Evolutionary conservation across 2,797 vertebrate genomes (phyloP), one percentile per base, ranked within the genome.

Genomic region (Dendrocincla fuliginosa): DNA sequence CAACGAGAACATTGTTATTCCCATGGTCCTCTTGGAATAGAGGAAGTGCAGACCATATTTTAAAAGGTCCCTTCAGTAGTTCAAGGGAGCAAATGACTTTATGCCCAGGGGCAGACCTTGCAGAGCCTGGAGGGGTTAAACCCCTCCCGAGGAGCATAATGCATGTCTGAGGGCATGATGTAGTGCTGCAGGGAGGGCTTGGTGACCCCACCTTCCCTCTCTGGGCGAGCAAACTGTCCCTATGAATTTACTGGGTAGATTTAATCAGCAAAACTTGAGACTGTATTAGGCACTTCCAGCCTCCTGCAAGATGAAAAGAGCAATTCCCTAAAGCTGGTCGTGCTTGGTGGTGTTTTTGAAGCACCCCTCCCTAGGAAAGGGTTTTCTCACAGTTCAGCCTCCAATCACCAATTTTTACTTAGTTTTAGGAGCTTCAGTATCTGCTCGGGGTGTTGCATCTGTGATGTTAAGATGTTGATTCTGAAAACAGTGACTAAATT

Each of bases 401-500:
- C 50, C 16, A 56, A 7, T 6, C 16, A 33, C 23, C 14, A 8
- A 6, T 55, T 92, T 71, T 71, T 67, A n/a, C 53, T 64, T 22
- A 30, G 32, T 6, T 4, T 35, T 73, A 49, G 50, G 23, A 71
- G 17, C 47, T 71, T 74, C n/a, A 24, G 20, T 49, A 13, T 52
- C 33, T 59, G 6, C 35, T 76, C 28, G 22, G 52, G 41, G 28
- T 22, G 20, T 35, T 47, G 37, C 37, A 76, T 16, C 20, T 25
- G 28, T 41, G 55, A 10, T 8, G 22, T 25, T 67, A 37, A 75
- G 37, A 33, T 24, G 52, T 0, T 0, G 0, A 10, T 59, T 55
- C 59, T 79, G 63, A 55, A 91, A 88, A 33, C 11, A 41, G 7
- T 37, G 27, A 37, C 27, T 79, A 37, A 52, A 89, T 42, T 17